Base-by-base conservation (phyloP, 64 coral and sea anemone genomes). In the Hydrozoanthus tunicans region DNA sequence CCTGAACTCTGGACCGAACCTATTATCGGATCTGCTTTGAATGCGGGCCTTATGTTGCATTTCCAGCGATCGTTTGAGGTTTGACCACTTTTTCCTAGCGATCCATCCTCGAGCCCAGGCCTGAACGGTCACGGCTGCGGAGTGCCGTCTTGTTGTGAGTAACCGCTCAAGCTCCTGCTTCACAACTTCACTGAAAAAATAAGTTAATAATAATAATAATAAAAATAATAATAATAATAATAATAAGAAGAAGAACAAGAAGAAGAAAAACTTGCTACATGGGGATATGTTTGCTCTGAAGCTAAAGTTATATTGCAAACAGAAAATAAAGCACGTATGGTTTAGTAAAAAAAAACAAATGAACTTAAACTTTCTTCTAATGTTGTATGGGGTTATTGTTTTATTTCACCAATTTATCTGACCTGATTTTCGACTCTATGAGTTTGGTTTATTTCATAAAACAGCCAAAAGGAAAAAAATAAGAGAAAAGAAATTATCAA, bases 51-150 rank as follows among this genome's bases (percentile, higher is more conserved):
- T 90, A 55, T n/a, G 63, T 89, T 94, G 86, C 65, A 90, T 79
- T 77, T 90, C 93, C 27, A 94, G 70, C 1, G 89, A 94, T 51
- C 93, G 80, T 69, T 91, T 91, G 43, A 94, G 71, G 70, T 58
- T 94, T 1, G 80, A 53, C 93, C 93, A 94, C 26, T 78, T 89
- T 70, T 94, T 85, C 9, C 80, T 81, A 43, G 86, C 90, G 2
- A 94, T 78, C 93, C 93, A 94, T 8, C 93, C 81, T 52, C 93
- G 59, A 1, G 78, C 58, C 25, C 69, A 79, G 59, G 86, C 17
- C 56, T 94, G 93, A 24, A 94, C 64, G 6, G 62, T 83, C 6
- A 94, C 68, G 20, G 26, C 80, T 60, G 93, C 88, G 10, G 73
- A 84, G 58, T 59, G 2, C 78, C 91, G 68, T 43, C 73, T 64